Conservation (phyloP, 2,113 vertebrate genomes). For the Nerophis ophidion region DNA sequence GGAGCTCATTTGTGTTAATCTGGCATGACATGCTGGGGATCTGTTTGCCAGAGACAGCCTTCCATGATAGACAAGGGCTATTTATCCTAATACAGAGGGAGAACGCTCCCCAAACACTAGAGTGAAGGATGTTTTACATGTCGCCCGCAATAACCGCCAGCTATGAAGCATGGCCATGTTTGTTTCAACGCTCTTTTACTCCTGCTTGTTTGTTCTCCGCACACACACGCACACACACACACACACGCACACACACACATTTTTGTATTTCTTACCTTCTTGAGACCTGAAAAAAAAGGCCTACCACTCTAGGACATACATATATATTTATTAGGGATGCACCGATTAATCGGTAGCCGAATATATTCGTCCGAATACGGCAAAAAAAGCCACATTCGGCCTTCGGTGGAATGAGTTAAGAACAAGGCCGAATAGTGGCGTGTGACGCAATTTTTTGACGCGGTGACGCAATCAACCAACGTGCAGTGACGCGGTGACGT, state of each 20-base stretch:
- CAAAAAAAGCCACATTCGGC: no score
- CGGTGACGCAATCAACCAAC: no score
- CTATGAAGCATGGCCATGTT: constrained; percentile 15
- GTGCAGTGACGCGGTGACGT: no score
- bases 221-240: constrained; percentile 24
- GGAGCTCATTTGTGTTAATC: constrained; percentile 65
- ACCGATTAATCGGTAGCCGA: no score
- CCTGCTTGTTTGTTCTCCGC: constrained; percentile 6
- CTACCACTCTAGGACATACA: no score
- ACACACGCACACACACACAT: background rate
- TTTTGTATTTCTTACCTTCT: background rate
- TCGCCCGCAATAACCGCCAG: constrained; percentile 2
- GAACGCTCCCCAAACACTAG: constrained; percentile 7
- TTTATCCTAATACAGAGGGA: constrained; percentile 52
- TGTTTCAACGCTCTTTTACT: constrained; percentile 3
- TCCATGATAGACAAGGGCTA: constrained; percentile 55
- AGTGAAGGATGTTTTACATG: background rate
- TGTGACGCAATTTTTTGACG: no score
- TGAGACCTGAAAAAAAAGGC: no score
- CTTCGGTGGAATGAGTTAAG: no score
- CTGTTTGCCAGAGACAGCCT: constrained; percentile 52
- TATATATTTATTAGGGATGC: no score
- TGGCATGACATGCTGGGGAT: constrained; percentile 52
- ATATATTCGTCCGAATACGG: no score
- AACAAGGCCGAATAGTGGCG: no score